A percentile compares a stretch with the other conserved stretches of the same genome.
These are phyloP conservation scores for Etia nguti DNA, from an alignment of 2,113 vertebrate species.

Conservation along the genomic window DNA sequence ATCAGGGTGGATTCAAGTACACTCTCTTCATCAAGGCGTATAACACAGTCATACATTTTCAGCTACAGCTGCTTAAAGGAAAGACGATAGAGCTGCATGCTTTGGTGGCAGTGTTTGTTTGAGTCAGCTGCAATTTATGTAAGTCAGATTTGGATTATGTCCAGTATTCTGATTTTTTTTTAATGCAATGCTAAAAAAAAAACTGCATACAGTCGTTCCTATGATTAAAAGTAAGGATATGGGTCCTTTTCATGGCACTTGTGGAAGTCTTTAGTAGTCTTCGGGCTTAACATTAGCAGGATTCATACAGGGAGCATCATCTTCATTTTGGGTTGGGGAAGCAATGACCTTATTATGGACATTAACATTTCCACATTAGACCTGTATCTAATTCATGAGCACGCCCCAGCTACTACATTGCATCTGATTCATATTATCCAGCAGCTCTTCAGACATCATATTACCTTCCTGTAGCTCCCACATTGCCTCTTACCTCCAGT, in stretches of 20 bases:
- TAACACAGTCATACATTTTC: not conserved
- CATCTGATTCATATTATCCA: constrained; percentile 18
- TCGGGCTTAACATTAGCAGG: not conserved
- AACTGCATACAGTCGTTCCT: not conserved
- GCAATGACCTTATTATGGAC: not conserved
- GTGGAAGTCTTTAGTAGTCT: not conserved
- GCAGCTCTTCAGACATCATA: not conserved
- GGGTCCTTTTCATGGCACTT: not conserved
- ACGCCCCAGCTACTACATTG: not conserved
- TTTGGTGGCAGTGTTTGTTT: not conserved
- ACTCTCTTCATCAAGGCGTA: not conserved
- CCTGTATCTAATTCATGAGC: constrained; percentile 16
- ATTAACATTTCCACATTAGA: not conserved
- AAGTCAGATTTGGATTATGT: not conserved
- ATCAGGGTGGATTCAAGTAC: not conserved
- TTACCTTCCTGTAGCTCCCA: not conserved
- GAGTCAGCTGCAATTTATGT: not conserved
- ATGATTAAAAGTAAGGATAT: not conserved
- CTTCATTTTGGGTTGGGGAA: not conserved
- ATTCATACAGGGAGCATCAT: not conserved
- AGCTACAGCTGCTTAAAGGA: not conserved
- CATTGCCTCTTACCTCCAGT: not conserved
- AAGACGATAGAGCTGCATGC: not conserved
- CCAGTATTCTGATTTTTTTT: not conserved
- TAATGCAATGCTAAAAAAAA: not conserved